Conservation (phyloP, 2,113 vertebrate genomes). For the Telmatochromis sp. region DNA sequence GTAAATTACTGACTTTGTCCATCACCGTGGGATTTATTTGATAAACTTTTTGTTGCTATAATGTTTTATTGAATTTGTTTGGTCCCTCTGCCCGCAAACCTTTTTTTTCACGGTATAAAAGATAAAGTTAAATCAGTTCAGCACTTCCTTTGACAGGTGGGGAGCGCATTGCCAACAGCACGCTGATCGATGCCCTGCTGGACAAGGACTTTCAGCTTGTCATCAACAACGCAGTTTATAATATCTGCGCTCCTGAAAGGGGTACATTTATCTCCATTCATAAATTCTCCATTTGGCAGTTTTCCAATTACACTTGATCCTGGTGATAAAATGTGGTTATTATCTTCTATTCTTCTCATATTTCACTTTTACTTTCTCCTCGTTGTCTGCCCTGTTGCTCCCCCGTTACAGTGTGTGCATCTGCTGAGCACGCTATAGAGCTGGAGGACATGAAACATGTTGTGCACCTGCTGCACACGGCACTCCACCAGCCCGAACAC, state of each 20-base stretch:
- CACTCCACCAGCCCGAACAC: conserved; percentile 77
- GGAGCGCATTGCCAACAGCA: conserved; percentile 71
- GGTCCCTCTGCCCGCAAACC: background rate
- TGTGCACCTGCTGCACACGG: conserved; percentile 80
- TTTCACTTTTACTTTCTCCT: background rate
- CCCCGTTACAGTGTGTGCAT: conserved; percentile 54
- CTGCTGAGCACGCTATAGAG: conserved; percentile 57
- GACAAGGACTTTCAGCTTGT: conserved; percentile 82
- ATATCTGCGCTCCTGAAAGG: conserved; percentile 66
- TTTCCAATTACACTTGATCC: background rate
- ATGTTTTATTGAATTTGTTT: background rate
- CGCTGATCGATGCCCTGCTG: conserved; percentile 77
- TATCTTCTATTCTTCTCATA: background rate
- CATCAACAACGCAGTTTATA: conserved; percentile 74
- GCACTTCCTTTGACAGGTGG: conserved; percentile 71
- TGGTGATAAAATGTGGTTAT: background rate
- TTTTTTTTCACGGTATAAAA: background rate
- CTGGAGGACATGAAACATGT: conserved; percentile 76
- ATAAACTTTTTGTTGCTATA: background rate
- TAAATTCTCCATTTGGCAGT: background rate
- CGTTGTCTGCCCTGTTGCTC: background rate
- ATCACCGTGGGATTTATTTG: background rate
- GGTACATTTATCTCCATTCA: conserved; percentile 60
- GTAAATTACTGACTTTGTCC: background rate
- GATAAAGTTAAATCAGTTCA: background rate